These are phyloP conservation scores for Acridotheres tristis DNA, from an alignment of 2,797 vertebrate species.

Conservation along the genomic window DNA sequence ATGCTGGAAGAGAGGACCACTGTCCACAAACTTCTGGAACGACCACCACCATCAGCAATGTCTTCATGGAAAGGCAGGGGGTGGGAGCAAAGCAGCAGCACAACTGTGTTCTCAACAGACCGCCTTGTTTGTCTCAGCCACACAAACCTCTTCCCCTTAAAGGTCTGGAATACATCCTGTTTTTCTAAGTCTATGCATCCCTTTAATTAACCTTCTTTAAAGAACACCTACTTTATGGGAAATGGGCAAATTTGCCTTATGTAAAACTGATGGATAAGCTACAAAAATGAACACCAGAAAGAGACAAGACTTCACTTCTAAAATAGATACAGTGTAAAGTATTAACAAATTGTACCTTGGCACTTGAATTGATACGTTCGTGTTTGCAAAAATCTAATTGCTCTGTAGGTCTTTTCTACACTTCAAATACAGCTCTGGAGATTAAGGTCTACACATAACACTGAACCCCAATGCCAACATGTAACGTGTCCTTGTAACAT, in stretches of 20 bases:
- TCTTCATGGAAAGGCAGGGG: not conserved
- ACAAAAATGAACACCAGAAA: not conserved
- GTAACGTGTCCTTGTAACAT: not conserved
- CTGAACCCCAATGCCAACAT: not conserved
- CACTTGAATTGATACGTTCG: not conserved
- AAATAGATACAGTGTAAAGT: not conserved
- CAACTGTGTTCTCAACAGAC: not conserved
- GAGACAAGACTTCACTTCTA: not conserved
- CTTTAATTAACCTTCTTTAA: not conserved
- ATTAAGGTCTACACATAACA: not conserved
- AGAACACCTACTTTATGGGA: not conserved
- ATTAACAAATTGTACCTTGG: not conserved
- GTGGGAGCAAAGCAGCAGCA: not conserved
- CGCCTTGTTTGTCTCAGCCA: not conserved
- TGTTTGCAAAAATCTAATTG: not conserved
- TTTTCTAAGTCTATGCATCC: not conserved
- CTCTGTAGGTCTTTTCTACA: not conserved
- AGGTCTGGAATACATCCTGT: not conserved
- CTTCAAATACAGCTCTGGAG: not conserved
- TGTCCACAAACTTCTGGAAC: not conserved
- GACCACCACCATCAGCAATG: not conserved
- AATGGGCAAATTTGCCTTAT: not conserved
- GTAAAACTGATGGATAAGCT: not conserved
- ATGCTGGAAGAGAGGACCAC: not conserved
- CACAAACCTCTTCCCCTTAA: not conserved